These are phyloP conservation scores for Drosophila gunungcola DNA, from an alignment of 1,140 invertebrate genomes.

Conservation along the genomic window DNA sequence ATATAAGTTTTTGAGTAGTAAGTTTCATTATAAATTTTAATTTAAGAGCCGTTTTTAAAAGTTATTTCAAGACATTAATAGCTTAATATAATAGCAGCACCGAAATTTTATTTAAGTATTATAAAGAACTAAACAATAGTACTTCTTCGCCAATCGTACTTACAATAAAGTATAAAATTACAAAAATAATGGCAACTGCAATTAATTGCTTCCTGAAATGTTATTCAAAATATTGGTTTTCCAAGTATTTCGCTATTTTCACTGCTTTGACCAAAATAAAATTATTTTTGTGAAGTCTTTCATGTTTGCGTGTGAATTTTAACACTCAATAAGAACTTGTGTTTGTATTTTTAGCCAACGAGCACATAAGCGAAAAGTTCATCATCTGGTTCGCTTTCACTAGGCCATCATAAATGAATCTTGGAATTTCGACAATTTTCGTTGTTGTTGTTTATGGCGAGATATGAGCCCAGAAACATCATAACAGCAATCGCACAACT, in stretches of 20 bases:
- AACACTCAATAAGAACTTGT: constrained; percentile 23
- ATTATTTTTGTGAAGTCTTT: constrained; percentile 4
- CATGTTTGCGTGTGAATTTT: constrained; percentile 15
- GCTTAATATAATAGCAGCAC: no score
- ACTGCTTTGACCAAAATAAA: neutral
- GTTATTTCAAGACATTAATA: no score
- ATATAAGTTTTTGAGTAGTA: neutral
- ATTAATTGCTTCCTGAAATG: constrained; percentile 13
- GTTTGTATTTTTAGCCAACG: constrained; percentile 24
- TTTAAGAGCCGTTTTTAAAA: no score
- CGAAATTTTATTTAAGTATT: no score
- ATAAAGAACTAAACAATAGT: no score
- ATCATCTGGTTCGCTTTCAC: constrained; percentile 34
- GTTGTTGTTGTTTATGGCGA: constrained; percentile 19
- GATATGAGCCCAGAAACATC: constrained; percentile 1
- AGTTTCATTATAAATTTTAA: neutral
- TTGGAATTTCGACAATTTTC: constrained; percentile 31
- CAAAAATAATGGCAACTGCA: neutral
- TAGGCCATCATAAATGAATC: constrained; percentile 31
- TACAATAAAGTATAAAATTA: no score
- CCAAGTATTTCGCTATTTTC: neutral
- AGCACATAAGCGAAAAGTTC: constrained; percentile 19
- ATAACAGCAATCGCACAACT: neutral
- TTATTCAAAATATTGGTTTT: neutral
- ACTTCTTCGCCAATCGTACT: no score